Evolutionary conservation across 2,797 vertebrate species (phyloP).

Genomic region (Hippocampus kuda): DNA sequence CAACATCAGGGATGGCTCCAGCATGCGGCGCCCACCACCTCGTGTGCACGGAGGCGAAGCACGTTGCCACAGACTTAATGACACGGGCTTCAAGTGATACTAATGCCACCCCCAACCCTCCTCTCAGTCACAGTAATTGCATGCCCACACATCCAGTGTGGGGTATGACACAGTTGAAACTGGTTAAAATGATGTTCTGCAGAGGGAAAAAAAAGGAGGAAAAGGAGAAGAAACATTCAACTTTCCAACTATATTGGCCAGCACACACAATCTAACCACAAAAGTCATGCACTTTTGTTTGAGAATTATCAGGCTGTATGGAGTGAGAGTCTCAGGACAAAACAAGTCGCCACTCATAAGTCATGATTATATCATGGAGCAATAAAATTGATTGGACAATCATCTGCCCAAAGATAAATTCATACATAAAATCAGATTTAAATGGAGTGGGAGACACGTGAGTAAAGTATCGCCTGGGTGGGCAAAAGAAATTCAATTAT

Average conservation of each 20-base stretch:
- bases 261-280: neutral
- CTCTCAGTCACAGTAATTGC: neutral
- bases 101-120: conserved; percentile 1
- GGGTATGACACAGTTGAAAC: neutral
- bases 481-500: neutral
- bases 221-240: neutral
- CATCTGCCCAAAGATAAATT: neutral
- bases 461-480: neutral
- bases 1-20: conserved; percentile 45
- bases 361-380: neutral
- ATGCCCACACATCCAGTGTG: neutral
- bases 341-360: neutral
- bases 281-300: neutral
- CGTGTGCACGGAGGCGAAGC: conserved; percentile 13
- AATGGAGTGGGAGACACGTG: neutral
- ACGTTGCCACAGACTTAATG: conserved; percentile 37
- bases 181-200: neutral
- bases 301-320: neutral
- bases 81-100: conserved; percentile 18
- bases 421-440: neutral
- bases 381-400: neutral
- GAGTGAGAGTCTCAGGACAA: neutral
- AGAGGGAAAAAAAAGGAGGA: neutral
- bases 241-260: neutral
- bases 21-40: conserved; percentile 20